Conservation (phyloP, 2,888 invertebrate genomes). For the Metacarcinus magister region DNA sequence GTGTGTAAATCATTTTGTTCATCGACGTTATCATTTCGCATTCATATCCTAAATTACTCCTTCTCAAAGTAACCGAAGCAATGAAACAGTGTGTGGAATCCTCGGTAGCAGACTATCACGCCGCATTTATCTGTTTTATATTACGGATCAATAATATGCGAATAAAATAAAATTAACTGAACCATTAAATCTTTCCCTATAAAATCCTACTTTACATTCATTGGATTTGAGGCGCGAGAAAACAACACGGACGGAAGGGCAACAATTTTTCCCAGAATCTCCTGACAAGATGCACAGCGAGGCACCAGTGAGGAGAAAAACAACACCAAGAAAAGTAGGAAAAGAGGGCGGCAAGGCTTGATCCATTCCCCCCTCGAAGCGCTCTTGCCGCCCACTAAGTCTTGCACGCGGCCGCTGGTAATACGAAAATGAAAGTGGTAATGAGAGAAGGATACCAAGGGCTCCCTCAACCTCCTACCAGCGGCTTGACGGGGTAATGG, state of each 20-base stretch:
- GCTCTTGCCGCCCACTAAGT: not conserved
- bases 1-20: not conserved
- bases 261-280: not conserved
- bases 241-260: not conserved
- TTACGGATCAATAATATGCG: not conserved
- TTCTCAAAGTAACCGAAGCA: no score
- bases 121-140: no score
- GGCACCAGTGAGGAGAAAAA: not conserved
- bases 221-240: not conserved
- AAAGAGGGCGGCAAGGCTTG: not conserved
- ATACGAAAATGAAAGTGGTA: slow-evolving; percentile 18
- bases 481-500: slow-evolving; percentile 8
- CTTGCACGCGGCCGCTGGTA: slow-evolving; percentile 4
- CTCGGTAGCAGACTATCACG: not conserved
- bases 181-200: not conserved
- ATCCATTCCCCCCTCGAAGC: slow-evolving; percentile 12
- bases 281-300: not conserved
- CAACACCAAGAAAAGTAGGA: not conserved
- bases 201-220: not conserved
- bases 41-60: not conserved
- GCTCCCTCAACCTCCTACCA: not conserved
- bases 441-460: not conserved
- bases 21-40: not conserved
- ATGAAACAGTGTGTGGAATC: not conserved
- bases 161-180: not conserved